phyloP scores from a whole-genome alignment of 2,113 vertebrate species.

The Brachypteracias leptosomus region DNA sequence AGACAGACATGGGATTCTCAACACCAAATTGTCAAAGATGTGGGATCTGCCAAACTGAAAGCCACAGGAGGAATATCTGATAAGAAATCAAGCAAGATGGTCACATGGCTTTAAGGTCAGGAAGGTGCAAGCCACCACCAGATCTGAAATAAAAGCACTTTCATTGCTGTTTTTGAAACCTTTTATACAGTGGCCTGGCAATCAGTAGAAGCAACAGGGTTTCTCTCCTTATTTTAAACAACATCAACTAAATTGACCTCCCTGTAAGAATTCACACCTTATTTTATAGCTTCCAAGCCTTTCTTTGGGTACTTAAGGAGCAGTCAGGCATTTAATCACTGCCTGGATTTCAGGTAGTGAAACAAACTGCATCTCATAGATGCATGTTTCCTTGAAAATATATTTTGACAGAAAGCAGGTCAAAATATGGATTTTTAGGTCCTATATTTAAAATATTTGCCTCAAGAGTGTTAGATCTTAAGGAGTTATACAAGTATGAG shows the following conservation, averaged over 20 bases:
- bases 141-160: background rate
- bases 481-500: background rate
- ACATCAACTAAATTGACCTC: background rate
- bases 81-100: background rate
- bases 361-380: background rate
- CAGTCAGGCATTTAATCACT: background rate
- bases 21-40: background rate
- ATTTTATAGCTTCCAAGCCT: background rate
- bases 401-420: background rate
- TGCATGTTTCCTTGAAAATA: background rate
- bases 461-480: background rate
- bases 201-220: background rate
- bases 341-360: background rate
- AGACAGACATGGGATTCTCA: background rate
- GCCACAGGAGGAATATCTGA: accelerated
- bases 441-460: background rate
- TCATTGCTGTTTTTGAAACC: background rate
- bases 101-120: background rate
- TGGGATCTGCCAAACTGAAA: background rate
- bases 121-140: background rate
- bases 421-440: background rate
- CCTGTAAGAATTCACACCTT: background rate
- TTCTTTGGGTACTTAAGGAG: background rate
- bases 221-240: background rate
- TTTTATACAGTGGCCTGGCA: background rate